phyloP scores from a whole-genome alignment of 2,888 invertebrate species.

The Balanococcus diminutus region DNA sequence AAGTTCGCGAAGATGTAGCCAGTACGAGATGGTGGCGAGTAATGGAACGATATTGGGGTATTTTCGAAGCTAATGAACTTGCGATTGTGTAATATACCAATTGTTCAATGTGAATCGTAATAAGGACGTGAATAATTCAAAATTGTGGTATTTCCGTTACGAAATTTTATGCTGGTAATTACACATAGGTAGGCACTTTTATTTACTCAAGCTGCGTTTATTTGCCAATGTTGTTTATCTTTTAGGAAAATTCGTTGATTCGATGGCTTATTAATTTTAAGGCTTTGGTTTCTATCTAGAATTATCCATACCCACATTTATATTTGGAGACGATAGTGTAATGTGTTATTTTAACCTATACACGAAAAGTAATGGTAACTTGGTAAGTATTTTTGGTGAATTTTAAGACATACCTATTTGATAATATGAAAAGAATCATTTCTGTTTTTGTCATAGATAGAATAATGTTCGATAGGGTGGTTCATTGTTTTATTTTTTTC shows the following conservation, averaged over 20 bases:
- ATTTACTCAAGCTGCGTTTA: background rate
- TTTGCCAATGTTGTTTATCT: conserved; percentile 7
- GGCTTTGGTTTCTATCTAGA: too few species aligned
- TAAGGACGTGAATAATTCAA: background rate
- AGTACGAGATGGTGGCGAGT: background rate
- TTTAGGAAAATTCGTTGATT: background rate
- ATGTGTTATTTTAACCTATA: too few species aligned
- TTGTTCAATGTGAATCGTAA: background rate
- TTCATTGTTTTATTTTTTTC: too few species aligned
- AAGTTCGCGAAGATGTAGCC: background rate
- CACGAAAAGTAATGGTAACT: too few species aligned
- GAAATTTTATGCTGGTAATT: background rate
- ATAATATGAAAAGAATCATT: too few species aligned
- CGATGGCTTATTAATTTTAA: background rate
- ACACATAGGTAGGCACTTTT: background rate
- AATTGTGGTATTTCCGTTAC: background rate
- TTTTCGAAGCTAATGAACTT: background rate
- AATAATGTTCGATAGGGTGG: too few species aligned
- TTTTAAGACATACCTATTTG: too few species aligned
- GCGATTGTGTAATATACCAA: background rate
- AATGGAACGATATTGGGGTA: background rate
- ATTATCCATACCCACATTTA: too few species aligned
- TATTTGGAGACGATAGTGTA: too few species aligned
- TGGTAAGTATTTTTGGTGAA: too few species aligned
- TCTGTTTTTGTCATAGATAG: too few species aligned